Evolutionary conservation across 2,888 invertebrate genomes (phyloP), one percentile per base, ranked within the genome.

Genomic region (Melieria crassipennis): DNA sequence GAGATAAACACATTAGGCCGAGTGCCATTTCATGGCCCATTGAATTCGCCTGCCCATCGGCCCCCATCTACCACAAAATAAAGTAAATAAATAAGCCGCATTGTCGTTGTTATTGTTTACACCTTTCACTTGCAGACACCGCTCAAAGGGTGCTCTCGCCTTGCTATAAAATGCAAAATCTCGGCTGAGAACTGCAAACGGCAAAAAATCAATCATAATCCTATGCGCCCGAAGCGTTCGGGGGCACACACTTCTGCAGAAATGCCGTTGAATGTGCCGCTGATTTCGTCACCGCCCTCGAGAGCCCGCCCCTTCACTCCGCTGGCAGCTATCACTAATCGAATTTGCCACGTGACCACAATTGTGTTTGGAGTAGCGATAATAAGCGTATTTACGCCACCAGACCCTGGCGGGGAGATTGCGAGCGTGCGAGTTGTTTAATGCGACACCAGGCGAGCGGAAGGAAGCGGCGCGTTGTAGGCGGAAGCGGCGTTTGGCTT

Each of bases 11-110:
- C 79, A 82, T 82, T 83, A 80, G 78, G 78, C 65, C 77, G 76
- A 78, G 83, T 81, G 82, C 83, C 84, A 86, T 86, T 86, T 86
- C 86, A 86, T 86, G 84, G 86, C 81, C 85, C 85, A 86, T 86
- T 86, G 86, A 85, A 83, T 83, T 75, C 73, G 72, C 73, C 74
- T 69, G 65, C 75, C 30, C 30, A 30, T 2, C 30, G 30, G 30
- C 30, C 30, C 30, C 30, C 30, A 30, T 30, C 30, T 30, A 30
- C 66, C 56, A 66, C 57, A 69, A 64, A 71, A 74, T 67, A 52
- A 52, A 4, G 6, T 7, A 5, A 13, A 52, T n/a, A 50, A 52
- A 52, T 52, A 11, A 30, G 30, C 30, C 30, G 30, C 30, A 30
- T 30, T 30, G 30, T 30, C 30, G 30, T 30, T 69, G 50, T 48